Conservation (phyloP, 1,140 invertebrate genomes). For the Cyclargus thomasi region DNA sequence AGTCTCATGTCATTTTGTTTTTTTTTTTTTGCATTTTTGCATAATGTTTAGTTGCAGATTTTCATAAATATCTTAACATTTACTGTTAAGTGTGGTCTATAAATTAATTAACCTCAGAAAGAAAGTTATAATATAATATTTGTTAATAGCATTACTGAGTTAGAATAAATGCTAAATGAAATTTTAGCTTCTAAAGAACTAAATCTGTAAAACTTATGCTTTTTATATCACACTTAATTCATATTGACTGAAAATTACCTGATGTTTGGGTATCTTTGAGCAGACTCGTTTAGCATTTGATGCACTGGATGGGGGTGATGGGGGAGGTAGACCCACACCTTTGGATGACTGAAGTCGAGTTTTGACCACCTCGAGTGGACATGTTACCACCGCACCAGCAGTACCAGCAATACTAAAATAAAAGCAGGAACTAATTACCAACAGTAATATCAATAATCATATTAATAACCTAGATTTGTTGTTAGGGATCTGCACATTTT, state of each 20-base stretch:
- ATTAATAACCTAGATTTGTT: too few species aligned
- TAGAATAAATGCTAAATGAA: too few species aligned
- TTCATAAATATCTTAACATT: too few species aligned
- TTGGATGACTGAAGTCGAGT: constrained; percentile 96
- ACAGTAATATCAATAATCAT: too few species aligned
- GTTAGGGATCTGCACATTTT: too few species aligned
- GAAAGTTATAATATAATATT: too few species aligned
- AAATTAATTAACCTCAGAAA: too few species aligned
- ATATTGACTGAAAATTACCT: constrained; percentile 39
- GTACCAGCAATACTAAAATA: constrained; percentile 92
- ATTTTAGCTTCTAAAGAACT: background rate
- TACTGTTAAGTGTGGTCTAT: too few species aligned
- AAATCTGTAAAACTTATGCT: background rate
- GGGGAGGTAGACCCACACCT: constrained; percentile 77
- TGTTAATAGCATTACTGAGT: too few species aligned
- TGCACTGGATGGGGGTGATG: constrained; percentile 57
- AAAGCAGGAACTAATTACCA: background rate
- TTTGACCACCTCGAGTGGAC: constrained; percentile 98
- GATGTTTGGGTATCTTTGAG: constrained; percentile 64
- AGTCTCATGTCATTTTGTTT: too few species aligned
- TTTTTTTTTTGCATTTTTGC: too few species aligned
- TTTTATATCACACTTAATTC: constrained; percentile 6
- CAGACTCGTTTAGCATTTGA: constrained; percentile 53
- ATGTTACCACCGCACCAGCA: constrained; percentile 96
- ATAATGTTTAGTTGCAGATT: too few species aligned